Evolutionary conservation across 2,888 invertebrate genomes (phyloP).

Genomic region (Papilio elwesi): DNA sequence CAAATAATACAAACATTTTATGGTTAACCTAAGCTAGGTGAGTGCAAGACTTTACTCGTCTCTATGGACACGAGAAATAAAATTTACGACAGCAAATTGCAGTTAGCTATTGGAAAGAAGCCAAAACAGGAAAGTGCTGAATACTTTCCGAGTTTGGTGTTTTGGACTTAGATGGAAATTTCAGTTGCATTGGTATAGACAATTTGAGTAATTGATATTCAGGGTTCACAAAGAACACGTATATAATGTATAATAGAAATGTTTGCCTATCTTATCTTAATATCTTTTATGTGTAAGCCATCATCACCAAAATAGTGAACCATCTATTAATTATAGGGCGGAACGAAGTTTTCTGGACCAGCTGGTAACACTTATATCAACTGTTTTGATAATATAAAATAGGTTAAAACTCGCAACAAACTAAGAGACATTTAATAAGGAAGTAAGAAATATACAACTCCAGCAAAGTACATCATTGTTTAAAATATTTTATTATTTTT

Average conservation of each 20-base stretch:
- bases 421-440: not conserved
- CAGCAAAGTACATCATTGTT: not conserved
- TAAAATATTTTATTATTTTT: conserved; percentile 14
- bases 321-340: no score
- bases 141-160: conserved; percentile 11
- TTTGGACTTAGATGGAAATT: conserved; percentile 3
- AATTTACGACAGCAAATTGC: conserved; percentile 21
- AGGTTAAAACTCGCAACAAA: not conserved
- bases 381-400: no score
- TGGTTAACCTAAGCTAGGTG: not conserved
- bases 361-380: no score
- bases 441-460: not conserved
- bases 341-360: no score
- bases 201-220: not conserved
- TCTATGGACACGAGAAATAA: conserved; percentile 10
- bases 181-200: not conserved
- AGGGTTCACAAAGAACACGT: not conserved
- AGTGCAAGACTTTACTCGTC: conserved; percentile 5
- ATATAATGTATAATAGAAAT: no score
- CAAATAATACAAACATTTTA: no score
- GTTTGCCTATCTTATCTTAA: no score
- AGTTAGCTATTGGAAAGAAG: conserved; percentile 15
- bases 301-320: no score
- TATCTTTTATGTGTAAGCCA: no score
- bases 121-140: conserved; percentile 23